Evolutionary conservation across 2,797 vertebrate species (phyloP), one percentile per base, ranked within the genome.

Genomic region (Schizopygopsis malacanthus): DNA sequence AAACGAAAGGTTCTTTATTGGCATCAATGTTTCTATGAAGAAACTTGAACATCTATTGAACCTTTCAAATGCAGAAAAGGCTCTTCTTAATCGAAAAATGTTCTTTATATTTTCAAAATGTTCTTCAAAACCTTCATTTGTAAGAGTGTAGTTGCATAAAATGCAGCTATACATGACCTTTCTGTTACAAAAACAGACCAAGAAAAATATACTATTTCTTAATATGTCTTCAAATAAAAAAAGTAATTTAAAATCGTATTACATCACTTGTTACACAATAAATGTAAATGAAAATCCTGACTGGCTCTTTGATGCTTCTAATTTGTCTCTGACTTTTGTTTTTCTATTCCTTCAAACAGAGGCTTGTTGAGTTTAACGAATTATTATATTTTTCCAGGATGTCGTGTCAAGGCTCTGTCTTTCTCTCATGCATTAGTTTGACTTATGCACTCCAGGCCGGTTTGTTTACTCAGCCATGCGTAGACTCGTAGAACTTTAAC

Each of bases 381-480:
- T 45, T 1, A n/a, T 65, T 61, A 4, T 39, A n/a, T 71, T 73
- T 65, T 28, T 81, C 43, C 39, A 54, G 73, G 56, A 85, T 81
- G 83, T 81, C 45, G 22, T 16, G 86, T 79, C 67, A 61, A 12
- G 72, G 12, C 71, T 82, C 6, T 47, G 41, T 83, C 71, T 82
- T 83, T 82, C 71, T 82, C 41, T 87, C 22, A 59, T 79, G 69
- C 59, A 65, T 83, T 83, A 88, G 83, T 52, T 50, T 43, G 52
- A 80, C 43, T 80, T 70, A 67, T 61, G 63, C 18, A 25, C 71
- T 28, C 65, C 63, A 70, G 77, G 75, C 41, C 50, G 47, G 79
- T 83, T 87, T 90, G 90, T 92, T 92, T 91, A 72, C 86, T 84
- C 86, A 89, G 67, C 54, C 85, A 84, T 63, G 86, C 88, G 81